A percentile compares a stretch with the other conserved stretches of the same genome.
Evolutionary conservation across 2,888 invertebrate species (phyloP).

Genomic region (Sturmia bella): DNA sequence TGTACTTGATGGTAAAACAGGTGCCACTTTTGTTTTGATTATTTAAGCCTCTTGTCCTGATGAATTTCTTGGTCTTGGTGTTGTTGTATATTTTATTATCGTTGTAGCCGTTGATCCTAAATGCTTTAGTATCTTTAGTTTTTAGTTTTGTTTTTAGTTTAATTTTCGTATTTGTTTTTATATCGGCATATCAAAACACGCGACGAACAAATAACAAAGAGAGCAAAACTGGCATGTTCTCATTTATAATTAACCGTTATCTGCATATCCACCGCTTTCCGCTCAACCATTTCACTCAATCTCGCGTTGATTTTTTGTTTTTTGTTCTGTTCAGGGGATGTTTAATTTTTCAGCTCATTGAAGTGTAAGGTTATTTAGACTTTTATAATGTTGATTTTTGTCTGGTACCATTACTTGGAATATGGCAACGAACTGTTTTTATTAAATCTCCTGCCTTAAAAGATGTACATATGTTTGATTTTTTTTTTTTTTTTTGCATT

Average conservation of each 20-base stretch:
- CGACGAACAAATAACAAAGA: conserved; percentile 30
- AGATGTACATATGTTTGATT: conserved; percentile 50
- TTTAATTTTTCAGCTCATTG: conserved; percentile 48
- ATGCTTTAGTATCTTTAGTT: conserved; percentile 41
- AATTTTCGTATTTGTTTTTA: conserved; percentile 66
- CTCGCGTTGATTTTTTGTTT: background rate
- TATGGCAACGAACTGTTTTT: conserved; percentile 64
- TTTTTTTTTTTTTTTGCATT: conserved; percentile 48
- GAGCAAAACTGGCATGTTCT: conserved; percentile 13
- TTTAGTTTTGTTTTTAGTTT: conserved; percentile 66
- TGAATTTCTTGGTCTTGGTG: background rate
- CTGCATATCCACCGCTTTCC: conserved; percentile 47
- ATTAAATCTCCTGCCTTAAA: conserved; percentile 60
- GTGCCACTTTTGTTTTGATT: conserved; percentile 78
- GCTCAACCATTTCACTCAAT: conserved; percentile 55
- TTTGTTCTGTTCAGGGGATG: conserved; percentile 18
- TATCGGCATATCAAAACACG: conserved; percentile 34
- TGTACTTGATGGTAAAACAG: conserved; percentile 78
- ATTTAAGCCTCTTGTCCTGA: conserved; percentile 37
- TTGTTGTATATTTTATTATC: conserved; percentile 23
- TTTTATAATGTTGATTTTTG: conserved; percentile 39
- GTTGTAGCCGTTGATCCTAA: conserved; percentile 31
- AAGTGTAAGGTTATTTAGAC: conserved; percentile 60
- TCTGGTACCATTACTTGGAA: conserved; percentile 57
- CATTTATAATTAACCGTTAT: conserved; percentile 36